Evolutionary conservation across 2,113 vertebrate species (phyloP).

Genomic region (Leuciscus idus): DNA sequence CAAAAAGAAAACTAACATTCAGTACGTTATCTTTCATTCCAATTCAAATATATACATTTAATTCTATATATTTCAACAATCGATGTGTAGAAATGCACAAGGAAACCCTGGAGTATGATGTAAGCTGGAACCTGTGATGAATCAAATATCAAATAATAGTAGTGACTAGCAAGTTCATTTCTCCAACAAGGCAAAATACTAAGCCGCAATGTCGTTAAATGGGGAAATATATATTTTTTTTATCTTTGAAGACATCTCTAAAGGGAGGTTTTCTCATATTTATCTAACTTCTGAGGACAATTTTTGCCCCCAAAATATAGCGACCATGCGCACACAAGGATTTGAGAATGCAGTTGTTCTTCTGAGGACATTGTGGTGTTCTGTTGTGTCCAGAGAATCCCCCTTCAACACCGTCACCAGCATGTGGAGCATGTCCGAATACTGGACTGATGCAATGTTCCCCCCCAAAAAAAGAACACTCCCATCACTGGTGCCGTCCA

Average conservation of each 20-base stretch:
- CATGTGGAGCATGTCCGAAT: not conserved
- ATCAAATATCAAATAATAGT: no score
- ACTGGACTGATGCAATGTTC: not conserved
- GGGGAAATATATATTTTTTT: not conserved
- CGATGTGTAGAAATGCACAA: no score
- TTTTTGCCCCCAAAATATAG: not conserved
- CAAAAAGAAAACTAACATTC: no score
- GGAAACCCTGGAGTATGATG: no score
- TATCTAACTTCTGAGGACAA: not conserved
- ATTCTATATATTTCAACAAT: no score
- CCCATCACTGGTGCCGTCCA: not conserved
- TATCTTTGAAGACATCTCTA: not conserved
- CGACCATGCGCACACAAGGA: not conserved
- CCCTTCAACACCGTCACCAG: not conserved
- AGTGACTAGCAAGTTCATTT: no score
- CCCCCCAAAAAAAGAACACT: not conserved
- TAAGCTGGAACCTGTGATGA: no score
- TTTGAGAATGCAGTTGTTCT: not conserved
- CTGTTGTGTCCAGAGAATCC: conserved; percentile 58
- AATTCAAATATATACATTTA: no score
- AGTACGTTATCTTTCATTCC: no score
- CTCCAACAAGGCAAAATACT: no score
- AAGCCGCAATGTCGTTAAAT: no score
- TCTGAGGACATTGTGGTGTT: not conserved
- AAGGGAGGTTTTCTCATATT: not conserved